phyloP scores from a whole-genome alignment of 2,113 vertebrate species.

The Pluvialis apricaria region DNA sequence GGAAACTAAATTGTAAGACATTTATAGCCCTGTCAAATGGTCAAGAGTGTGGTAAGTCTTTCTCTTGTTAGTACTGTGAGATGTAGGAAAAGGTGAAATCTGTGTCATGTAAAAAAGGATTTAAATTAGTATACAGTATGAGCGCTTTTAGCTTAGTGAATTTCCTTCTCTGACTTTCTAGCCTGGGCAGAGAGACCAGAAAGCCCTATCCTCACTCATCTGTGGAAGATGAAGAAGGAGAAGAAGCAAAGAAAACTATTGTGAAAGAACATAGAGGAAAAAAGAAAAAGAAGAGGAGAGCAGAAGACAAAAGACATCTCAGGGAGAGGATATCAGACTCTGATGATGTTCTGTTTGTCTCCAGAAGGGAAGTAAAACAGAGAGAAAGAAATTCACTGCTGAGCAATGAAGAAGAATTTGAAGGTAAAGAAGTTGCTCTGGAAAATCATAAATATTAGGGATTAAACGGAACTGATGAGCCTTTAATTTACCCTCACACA shows the following conservation, averaged over 20 bases:
- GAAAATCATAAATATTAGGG: not conserved
- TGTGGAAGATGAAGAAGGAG: not conserved
- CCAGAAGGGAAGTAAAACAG: not conserved
- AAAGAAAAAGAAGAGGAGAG: conserved; percentile 19
- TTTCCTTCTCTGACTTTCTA: conserved; percentile 40
- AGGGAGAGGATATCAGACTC: not conserved
- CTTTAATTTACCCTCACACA: not conserved
- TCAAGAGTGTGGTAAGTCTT: not conserved
- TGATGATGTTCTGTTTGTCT: not conserved
- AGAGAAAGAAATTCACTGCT: not conserved
- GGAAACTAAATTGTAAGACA: not conserved
- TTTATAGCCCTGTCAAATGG: not conserved
- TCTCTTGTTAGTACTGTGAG: not conserved
- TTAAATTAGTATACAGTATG: not conserved
- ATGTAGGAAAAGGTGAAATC: not conserved
- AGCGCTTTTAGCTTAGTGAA: not conserved
- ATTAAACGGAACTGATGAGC: not conserved
- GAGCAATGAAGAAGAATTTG: not conserved
- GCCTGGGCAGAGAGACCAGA: not conserved
- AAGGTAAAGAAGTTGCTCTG: not conserved
- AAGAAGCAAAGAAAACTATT: not conserved
- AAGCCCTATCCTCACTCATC: not conserved
- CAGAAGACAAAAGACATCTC: not conserved
- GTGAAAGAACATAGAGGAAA: not conserved
- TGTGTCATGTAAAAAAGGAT: not conserved